Evolutionary conservation across 1,140 invertebrate species (phyloP), one percentile per base, ranked within the genome.

Genomic region (Asobara japonica): DNA sequence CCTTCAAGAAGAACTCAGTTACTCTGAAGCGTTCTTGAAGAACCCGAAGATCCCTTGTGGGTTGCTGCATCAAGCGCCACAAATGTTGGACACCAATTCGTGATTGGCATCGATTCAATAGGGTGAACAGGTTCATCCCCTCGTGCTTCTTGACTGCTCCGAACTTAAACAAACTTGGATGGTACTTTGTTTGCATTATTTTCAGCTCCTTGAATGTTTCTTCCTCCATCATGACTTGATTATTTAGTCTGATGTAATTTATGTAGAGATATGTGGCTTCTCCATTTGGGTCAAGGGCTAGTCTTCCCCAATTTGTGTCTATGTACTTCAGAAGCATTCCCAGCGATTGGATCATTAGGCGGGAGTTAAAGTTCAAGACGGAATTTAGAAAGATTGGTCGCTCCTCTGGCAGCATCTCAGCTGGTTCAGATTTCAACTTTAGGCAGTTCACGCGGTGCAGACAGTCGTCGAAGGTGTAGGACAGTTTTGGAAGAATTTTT

Each of bases 111-210:
- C 91, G 89, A 82, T 91, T 92, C 41, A 94, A 89, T n/a, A 94
- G 81, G 13, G 91, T 90, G 86, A 89, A 95, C 3, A 95, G 80
- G 80, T 93, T 95, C 8, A 93, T 86, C 0, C 93, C 93, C 82
- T 94, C 93, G 79, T 90, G 91, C 65, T 82, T 88, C 70, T 84
- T 88, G 22, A 88, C 89, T 18, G 81, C 82, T 8, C 91, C 90
- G 48, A 89, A 89, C 82, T 94, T 95, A 77, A 92, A 94, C 18
- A 89, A 89, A 72, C 93, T 93, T 6, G 94, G 94, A 83, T 96
- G 94, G n/a, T 90, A 86, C 45, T 90, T 89, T 22, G 89, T 87
- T 48, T 90, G 90, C 78, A 96, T 94, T 51, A 97, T 92, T 85
- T 95, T 92, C 8, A 97, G 82, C 11, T 91, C 90, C 69, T 90